Evolutionary conservation across 2,888 invertebrate genomes (phyloP), one percentile per base, ranked within the genome.

Genomic region (Phaedon cochleariae): DNA sequence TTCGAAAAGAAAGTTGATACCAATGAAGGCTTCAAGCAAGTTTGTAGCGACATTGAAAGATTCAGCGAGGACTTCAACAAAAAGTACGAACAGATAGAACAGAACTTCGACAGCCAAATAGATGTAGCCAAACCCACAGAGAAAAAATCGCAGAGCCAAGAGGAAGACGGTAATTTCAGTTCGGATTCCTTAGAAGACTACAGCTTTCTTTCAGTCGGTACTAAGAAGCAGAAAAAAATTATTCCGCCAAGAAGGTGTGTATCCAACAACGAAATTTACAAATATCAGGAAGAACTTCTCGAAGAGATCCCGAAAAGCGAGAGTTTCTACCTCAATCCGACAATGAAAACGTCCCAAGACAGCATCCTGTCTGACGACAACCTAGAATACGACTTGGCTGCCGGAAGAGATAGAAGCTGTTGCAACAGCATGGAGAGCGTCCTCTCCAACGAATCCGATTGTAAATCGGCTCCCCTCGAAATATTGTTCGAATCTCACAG

Each of bases 381-480:
- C 61, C 61, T 79, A 46, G 79, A 80, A 53, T 78, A 76, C 15
- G 77, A 77, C 59, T 69, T 72, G 21, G 71, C 60, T 60, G 65
- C 65, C 10, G 79, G 82, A 62, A 85, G 89, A 65, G 86, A 85
- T 1, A 86, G 89, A 76, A 89, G 88, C 3, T 91, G 90, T 76
- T 92, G 91, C 76, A 91, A 92, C 76, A 93, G 93, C 62, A 86
- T 93, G 76, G 94, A 94, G 79, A 93, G 93, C 75, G 89, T 94
- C 4, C 80, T 94, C 0, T 93, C 93, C 0, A 94, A 93, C 79
- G 93, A 93, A 70, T 92, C 92, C 0, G 87, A 88, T 72, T 92
- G 92, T 5, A 92, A 91, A 81, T 92, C 92, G 60, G 93, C 92
- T 0, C 93, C 93, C 0, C 79, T 93, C 34, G 93, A 92, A 81